Evolutionary conservation across 2,888 invertebrate genomes (phyloP).

Genomic region (Clostera curtula): DNA sequence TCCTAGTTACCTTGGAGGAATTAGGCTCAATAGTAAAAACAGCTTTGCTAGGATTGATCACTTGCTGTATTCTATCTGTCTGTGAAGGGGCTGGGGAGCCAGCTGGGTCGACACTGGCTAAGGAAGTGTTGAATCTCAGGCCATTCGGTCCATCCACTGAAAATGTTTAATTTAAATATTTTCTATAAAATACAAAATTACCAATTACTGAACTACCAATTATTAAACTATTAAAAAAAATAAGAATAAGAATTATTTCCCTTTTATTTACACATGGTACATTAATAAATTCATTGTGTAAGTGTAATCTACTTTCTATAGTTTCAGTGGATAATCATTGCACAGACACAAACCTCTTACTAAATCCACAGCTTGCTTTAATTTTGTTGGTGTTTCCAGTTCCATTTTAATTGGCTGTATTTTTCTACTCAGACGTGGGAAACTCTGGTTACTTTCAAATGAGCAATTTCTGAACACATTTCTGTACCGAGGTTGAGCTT

Average conservation of each 20-base stretch:
- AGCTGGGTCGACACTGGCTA: slow-evolving; percentile 46
- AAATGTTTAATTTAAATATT: slow-evolving; percentile 2
- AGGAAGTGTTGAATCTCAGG: slow-evolving; percentile 66
- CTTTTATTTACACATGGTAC: too few relatives aligned
- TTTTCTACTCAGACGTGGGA: slow-evolving; percentile 62
- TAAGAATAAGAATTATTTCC: too few relatives aligned
- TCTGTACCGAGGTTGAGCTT: slow-evolving; percentile 33
- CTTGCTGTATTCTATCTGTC: slow-evolving; percentile 59
- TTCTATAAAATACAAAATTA: neutral
- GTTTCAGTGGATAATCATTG: neutral
- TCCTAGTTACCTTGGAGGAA: slow-evolving; percentile 69
- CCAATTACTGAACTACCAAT: too few relatives aligned
- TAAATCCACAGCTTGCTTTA: slow-evolving; percentile 58
- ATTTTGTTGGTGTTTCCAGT: slow-evolving; percentile 55
- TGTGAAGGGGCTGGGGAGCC: slow-evolving; percentile 59
- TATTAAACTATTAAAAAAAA: too few relatives aligned
- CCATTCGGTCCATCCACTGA: slow-evolving; percentile 73
- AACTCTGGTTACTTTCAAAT: slow-evolving; percentile 79
- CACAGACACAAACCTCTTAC: slow-evolving; percentile 58
- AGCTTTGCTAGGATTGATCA: slow-evolving; percentile 79
- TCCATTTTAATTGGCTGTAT: slow-evolving; percentile 56
- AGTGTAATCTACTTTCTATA: too few relatives aligned
- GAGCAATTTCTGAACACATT: slow-evolving; percentile 55
- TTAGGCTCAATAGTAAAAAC: slow-evolving; percentile 79
- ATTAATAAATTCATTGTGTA: too few relatives aligned